phyloP scores from a whole-genome alignment of 1,140 invertebrate species.

The Drepana arcuata region DNA sequence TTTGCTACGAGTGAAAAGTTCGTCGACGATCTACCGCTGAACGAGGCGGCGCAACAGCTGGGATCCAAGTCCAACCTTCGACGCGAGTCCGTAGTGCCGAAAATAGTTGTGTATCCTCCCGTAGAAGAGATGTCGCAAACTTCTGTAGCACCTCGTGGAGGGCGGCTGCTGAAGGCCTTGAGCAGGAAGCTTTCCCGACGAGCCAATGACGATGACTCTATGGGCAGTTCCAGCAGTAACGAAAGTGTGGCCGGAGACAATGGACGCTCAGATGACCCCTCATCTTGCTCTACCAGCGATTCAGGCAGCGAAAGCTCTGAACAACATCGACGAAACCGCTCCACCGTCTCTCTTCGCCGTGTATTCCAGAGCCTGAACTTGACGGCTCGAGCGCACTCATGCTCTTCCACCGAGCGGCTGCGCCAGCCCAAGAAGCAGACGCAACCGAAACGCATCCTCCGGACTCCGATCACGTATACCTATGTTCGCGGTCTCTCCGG shows the following conservation, averaged over 20 bases:
- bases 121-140: slow-evolving; percentile 49
- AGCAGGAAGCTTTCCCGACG: slow-evolving; percentile 73
- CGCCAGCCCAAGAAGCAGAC: slow-evolving; percentile 73
- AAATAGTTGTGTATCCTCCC: slow-evolving; percentile 65
- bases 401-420: slow-evolving; percentile 70
- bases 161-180: slow-evolving; percentile 74
- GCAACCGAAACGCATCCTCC: slow-evolving; percentile 78
- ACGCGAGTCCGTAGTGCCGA: slow-evolving; percentile 48
- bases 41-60: slow-evolving; percentile 26
- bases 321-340: slow-evolving; percentile 73
- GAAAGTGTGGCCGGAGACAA: slow-evolving; percentile 63
- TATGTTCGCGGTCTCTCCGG: slow-evolving; percentile 85
- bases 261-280: slow-evolving; percentile 44
- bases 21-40: slow-evolving; percentile 36
- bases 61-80: slow-evolving; percentile 29
- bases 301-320: slow-evolving; percentile 72
- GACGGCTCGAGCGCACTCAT: slow-evolving; percentile 75
- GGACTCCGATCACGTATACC: slow-evolving; percentile 82
- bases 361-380: slow-evolving; percentile 79
- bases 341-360: slow-evolving; percentile 78
- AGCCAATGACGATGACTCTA: slow-evolving; percentile 69
- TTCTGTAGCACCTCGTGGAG: slow-evolving; percentile 65
- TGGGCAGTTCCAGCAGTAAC: slow-evolving; percentile 71
- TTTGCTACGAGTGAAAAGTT: slow-evolving; percentile 43
- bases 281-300: slow-evolving; percentile 74